phyloP scores from a whole-genome alignment of 1,140 invertebrate genomes.

The Fopius arisanus region DNA sequence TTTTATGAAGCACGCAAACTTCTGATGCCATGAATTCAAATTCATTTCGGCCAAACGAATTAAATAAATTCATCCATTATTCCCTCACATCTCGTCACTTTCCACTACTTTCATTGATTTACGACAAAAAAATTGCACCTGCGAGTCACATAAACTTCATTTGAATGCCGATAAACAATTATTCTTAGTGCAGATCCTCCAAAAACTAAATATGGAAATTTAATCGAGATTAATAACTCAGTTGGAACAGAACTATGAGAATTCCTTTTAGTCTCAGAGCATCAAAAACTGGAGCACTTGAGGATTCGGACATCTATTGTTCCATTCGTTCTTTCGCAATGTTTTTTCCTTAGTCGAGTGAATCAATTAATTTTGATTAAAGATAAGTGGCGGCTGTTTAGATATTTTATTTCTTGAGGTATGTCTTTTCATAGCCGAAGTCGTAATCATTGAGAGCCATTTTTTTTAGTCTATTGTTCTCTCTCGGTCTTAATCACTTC shows the following conservation, averaged over 20 bases:
- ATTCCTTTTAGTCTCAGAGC: not conserved
- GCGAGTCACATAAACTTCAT: too few relatives aligned
- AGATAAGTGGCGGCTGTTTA: not conserved
- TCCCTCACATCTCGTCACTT: too few relatives aligned
- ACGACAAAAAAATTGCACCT: too few relatives aligned
- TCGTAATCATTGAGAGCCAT: not conserved
- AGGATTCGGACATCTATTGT: not conserved
- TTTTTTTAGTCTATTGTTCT: conserved; percentile 11
- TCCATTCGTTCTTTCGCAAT: not conserved
- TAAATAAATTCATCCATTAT: too few relatives aligned
- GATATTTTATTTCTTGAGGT: not conserved
- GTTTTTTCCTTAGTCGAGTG: not conserved
- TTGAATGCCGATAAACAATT: too few relatives aligned
- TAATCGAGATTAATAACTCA: not conserved
- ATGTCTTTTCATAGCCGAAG: not conserved
- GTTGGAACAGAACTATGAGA: not conserved
- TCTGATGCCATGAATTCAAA: too few relatives aligned
- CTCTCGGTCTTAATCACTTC: not conserved
- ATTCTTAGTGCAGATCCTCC: too few relatives aligned
- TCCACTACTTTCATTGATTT: too few relatives aligned
- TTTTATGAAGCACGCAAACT: too few relatives aligned
- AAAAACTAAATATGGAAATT: too few relatives aligned
- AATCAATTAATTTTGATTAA: conserved; percentile 4
- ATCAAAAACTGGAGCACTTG: not conserved
- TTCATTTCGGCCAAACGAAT: too few relatives aligned